phyloP scores from a whole-genome alignment of 2,797 vertebrate genomes.

The Sebastes baramenuke region DNA sequence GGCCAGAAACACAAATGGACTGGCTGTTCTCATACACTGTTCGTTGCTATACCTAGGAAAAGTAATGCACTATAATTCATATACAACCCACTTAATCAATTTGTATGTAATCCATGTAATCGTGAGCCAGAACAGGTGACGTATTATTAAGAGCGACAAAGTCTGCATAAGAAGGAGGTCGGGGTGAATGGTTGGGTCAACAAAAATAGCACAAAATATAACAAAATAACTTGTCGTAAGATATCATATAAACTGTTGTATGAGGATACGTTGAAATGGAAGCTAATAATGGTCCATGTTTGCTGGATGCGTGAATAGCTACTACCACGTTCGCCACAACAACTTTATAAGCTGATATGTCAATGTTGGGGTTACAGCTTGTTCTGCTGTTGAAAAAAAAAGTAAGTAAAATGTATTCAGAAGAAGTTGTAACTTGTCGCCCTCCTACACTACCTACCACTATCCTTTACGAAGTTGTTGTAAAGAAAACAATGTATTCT shows the following conservation, averaged over 20 bases:
- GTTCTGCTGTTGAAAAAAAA: neutral
- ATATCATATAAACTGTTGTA: neutral
- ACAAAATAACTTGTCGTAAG: neutral
- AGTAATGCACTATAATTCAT: neutral
- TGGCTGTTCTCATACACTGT: neutral
- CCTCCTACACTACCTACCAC: neutral
- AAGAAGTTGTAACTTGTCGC: neutral
- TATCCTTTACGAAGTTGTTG: neutral
- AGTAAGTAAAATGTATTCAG: neutral
- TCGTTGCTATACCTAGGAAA: neutral
- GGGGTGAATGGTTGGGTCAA: neutral
- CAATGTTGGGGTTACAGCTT: neutral
- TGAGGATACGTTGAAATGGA: neutral
- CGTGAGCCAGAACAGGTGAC: neutral
- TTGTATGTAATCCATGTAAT: neutral
- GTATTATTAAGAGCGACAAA: rapidly evolving
- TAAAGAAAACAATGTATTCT: neutral
- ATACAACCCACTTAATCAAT: neutral
- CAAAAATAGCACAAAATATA: too few relatives aligned
- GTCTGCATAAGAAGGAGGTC: neutral
- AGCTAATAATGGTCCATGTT: neutral
- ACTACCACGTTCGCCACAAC: neutral
- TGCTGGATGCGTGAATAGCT: neutral
- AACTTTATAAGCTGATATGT: neutral
- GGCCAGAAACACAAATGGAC: neutral